Evolutionary conservation across 2,113 vertebrate species (phyloP).

Genomic region (Meles meles): DNA sequence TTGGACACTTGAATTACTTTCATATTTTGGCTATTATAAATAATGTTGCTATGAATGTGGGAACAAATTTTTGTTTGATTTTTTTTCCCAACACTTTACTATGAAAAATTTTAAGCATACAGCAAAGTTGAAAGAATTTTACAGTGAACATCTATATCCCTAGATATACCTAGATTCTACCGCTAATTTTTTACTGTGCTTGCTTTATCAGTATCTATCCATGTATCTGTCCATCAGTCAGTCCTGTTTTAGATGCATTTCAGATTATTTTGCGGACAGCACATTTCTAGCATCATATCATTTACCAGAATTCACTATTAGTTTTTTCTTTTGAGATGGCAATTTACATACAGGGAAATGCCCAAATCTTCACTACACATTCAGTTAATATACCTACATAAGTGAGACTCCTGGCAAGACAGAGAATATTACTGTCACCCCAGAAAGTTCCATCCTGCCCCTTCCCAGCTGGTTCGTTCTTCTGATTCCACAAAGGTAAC

Average conservation of each 20-base stretch:
- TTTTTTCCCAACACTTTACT: background rate
- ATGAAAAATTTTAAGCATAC: background rate
- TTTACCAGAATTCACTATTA: conserved; percentile 8
- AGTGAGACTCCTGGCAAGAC: background rate
- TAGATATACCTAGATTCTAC: background rate
- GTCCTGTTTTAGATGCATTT: background rate
- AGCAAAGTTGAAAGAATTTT: conserved; percentile 5
- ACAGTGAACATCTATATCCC: background rate
- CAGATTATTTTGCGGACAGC: background rate
- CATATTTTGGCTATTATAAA: background rate
- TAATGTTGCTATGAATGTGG: background rate
- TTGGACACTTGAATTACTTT: background rate
- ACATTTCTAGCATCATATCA: background rate
- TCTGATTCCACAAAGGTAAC: background rate
- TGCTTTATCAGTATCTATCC: background rate
- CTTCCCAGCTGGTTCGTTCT: background rate
- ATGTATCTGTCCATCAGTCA: background rate
- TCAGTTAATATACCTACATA: background rate
- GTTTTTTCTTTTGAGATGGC: background rate
- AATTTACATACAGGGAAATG: background rate
- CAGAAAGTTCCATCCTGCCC: background rate
- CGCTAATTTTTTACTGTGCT: background rate
- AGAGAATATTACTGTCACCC: background rate
- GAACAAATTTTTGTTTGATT: background rate
- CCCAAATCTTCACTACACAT: background rate